Conservation (phyloP, 2,888 invertebrate species). For the Drosophila setosimentum region DNA sequence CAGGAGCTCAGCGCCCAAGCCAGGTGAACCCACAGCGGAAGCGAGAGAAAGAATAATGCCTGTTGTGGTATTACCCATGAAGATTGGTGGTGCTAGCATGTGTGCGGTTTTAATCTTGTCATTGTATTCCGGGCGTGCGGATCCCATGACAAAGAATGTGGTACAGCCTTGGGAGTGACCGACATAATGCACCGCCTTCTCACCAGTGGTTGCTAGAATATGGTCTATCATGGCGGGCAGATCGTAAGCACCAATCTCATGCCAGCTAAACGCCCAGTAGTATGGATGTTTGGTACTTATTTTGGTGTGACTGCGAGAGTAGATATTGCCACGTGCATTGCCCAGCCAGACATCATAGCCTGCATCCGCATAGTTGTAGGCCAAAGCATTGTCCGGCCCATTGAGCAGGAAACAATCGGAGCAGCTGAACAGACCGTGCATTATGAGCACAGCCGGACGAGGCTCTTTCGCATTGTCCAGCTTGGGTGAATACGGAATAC, state of each 20-base stretch:
- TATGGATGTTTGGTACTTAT: conserved; percentile 67
- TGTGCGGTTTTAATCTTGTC: conserved; percentile 85
- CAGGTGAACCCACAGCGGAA: conserved; percentile 72
- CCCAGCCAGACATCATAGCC: conserved; percentile 88
- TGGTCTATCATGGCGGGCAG: conserved; percentile 88
- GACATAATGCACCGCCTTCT: conserved; percentile 86
- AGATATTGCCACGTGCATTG: conserved; percentile 89
- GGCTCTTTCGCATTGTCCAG: conserved; percentile 83
- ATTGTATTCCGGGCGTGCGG: conserved; percentile 85
- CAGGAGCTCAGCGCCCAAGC: conserved; percentile 56
- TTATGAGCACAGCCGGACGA: conserved; percentile 88
- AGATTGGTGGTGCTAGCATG: conserved; percentile 89
- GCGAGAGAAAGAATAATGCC: conserved; percentile 85
- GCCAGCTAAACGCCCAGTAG: conserved; percentile 87
- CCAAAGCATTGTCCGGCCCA: conserved; percentile 88
- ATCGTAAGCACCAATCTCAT: conserved; percentile 86
- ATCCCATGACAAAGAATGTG: conserved; percentile 85
- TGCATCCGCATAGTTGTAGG: conserved; percentile 86
- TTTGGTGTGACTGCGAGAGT: conserved; percentile 86
- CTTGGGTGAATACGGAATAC: conserved; percentile 88
- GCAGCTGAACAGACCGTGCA: conserved; percentile 90
- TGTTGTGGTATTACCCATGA: conserved; percentile 87
- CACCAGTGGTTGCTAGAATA: conserved; percentile 85
- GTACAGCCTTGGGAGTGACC: conserved; percentile 88
- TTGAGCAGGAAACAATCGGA: conserved; percentile 91